A percentile compares a stretch with the other conserved stretches of the same genome.
Conservation (phyloP, 1,140 invertebrate species). For the Hermetia illucens region DNA sequence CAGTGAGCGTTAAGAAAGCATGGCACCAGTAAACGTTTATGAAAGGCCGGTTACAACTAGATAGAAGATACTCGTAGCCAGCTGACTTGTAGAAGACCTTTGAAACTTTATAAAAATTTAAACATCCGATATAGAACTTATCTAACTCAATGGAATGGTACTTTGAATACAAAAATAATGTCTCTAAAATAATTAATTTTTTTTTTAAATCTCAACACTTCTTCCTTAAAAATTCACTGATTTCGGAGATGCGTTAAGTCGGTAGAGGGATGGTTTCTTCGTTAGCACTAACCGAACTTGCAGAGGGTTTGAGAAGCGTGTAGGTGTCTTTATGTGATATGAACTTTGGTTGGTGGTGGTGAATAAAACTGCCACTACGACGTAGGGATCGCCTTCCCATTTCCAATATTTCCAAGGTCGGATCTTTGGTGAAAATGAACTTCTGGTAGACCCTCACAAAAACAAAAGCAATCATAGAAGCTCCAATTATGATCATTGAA, state of each 20-base stretch:
- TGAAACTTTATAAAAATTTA: no score
- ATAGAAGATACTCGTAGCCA: no score
- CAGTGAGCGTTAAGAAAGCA: no score
- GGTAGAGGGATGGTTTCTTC: no score
- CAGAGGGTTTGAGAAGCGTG: slow-evolving; percentile 31
- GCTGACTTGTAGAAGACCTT: no score
- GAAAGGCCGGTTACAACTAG: no score
- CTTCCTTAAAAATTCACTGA: no score
- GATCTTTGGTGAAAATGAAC: slow-evolving; percentile 51
- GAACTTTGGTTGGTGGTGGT: slow-evolving; percentile 51
- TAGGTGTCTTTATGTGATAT: slow-evolving; percentile 39
- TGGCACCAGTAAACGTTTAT: no score
- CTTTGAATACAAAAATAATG: background rate
- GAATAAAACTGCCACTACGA: slow-evolving; percentile 51
- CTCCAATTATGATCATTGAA: slow-evolving; percentile 51
- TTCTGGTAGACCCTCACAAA: slow-evolving; percentile 60
- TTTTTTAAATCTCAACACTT: no score
- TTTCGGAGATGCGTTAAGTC: no score
- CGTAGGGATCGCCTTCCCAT: slow-evolving; percentile 52
- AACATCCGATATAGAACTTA: no score
- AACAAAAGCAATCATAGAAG: slow-evolving; percentile 42
- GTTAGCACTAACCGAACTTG: background rate
- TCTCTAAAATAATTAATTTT: background rate
- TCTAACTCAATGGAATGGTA: no score
- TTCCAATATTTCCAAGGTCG: slow-evolving; percentile 55